Base-by-base conservation (phyloP, 2,888 invertebrate species). In the Idaea dimidiata region DNA sequence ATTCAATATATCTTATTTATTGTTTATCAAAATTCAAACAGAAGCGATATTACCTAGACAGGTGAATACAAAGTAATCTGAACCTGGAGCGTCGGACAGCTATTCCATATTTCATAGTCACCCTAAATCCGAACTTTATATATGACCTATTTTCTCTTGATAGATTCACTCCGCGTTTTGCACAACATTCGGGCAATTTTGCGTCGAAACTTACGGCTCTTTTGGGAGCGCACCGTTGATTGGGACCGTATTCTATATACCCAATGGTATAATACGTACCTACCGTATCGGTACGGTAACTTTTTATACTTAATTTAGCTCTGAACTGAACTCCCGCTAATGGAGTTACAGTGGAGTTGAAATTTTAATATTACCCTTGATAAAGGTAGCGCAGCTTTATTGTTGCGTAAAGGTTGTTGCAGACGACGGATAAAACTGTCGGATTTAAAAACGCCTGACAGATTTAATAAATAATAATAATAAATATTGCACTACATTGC, bases 111-210 rank as follows among this genome's bases (percentile, higher is more conserved):
- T 43, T 43, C 14, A 56, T 17, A 18, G 56, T 56, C 56, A 56
- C 56, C 56, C 56, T 17, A 56, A 14, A 43, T 43, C 43, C 10
- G 43, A 43, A 43, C 43, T 43, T 56, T 56, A 56, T 56, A 56
- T 56, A 17, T 17, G 56, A 56, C 56, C 56, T 56, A 56, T 56
- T 56, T 56, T 10, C 56, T 18, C 17, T 56, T 56, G 56, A 56
- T 56, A 56, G 56, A 56, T 56, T 56, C 56, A 16, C 17, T 56
- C 18, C 17, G 17, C 56, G 56, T 56, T 56, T 56, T 56, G 56
- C 56, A 56, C 18, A 56, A 56, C 56, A 56, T 56, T 56, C 18
- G 17, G 18, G 56, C 56, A 56, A 56, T 56, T 56, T 18, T 56
- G 56, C 56, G 56, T 56, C 18, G 56, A 56, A 56, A 56, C 17